Conservation (phyloP, 2,797 vertebrate genomes). For the Bufotes viridis region DNA sequence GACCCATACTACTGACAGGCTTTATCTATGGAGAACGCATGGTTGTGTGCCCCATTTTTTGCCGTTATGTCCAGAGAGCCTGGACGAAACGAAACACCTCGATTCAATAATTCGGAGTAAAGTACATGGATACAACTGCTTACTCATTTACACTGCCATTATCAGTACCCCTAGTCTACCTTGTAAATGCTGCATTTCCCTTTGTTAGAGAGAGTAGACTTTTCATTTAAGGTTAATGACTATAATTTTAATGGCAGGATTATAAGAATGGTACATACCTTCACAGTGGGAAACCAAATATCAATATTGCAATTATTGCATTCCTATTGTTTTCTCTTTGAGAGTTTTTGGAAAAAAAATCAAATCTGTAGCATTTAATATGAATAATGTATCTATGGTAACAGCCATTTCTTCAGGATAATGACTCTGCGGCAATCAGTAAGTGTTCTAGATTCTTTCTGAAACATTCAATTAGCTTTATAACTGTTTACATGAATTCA, state of each 20-base stretch:
- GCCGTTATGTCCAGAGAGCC: too few relatives aligned
- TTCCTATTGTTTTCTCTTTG: constrained; percentile 29
- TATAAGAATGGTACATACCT: constrained; percentile 6
- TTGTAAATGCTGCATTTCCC: not conserved
- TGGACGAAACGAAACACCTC: not conserved
- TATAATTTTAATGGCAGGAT: not conserved
- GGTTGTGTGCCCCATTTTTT: too few relatives aligned
- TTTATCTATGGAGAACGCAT: too few relatives aligned
- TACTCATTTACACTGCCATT: not conserved
- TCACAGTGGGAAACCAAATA: constrained; percentile 26
- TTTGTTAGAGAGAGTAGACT: not conserved
- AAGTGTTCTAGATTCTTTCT: constrained; percentile 42
- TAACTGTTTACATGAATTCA: constrained; percentile 58
- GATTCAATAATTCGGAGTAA: not conserved
- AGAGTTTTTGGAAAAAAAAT: not conserved
- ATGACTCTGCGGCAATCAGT: constrained; percentile 51
- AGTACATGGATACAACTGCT: not conserved
- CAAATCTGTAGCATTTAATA: constrained; percentile 20
- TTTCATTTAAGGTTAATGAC: constrained; percentile 22
- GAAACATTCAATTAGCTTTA: constrained; percentile 50
- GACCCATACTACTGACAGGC: too few relatives aligned
- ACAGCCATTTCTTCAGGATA: constrained; percentile 45
- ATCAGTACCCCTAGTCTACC: not conserved
- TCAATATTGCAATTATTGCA: constrained; percentile 31
- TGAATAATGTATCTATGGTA: constrained; percentile 56